These are phyloP conservation scores for Bradypodion pumilum DNA, from an alignment of 2,797 vertebrate species.

Conservation along the genomic window DNA sequence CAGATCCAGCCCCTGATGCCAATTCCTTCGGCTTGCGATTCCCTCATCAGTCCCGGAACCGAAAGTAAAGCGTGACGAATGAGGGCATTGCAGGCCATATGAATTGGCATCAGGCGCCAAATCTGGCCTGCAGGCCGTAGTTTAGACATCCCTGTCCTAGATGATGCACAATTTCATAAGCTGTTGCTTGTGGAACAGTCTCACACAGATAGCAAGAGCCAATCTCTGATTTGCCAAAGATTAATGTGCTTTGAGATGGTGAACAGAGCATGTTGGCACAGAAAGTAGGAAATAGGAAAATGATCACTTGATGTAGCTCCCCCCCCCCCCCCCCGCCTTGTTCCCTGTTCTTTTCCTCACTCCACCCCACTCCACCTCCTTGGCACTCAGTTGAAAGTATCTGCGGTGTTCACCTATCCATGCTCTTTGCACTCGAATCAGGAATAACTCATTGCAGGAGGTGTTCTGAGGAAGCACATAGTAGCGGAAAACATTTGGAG, in stretches of 20 bases:
- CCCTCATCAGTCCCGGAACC: no score
- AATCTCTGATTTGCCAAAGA: not conserved
- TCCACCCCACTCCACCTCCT: no score
- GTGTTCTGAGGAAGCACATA: not conserved
- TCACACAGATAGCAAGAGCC: not conserved
- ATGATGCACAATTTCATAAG: not conserved
- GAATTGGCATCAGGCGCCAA: no score
- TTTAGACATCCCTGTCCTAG: no score
- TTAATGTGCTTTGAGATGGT: not conserved
- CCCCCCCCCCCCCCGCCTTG: no score
- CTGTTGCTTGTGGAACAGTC: not conserved
- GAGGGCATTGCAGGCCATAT: no score
- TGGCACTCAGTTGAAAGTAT: not conserved
- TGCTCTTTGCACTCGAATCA: not conserved
- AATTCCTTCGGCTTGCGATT: no score
- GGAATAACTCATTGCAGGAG: not conserved
- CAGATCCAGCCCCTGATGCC: no score
- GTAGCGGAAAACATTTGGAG: not conserved
- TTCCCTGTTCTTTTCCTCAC: not conserved
- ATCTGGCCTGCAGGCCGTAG: no score
- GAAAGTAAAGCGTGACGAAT: no score
- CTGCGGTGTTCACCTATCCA: not conserved
- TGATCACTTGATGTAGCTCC: not conserved
- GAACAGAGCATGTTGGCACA: not conserved
- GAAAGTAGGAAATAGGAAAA: not conserved